Evolutionary conservation across 2,797 vertebrate species (phyloP), one percentile per base, ranked within the genome.

Genomic region (Pseudopleuronectes americanus): DNA sequence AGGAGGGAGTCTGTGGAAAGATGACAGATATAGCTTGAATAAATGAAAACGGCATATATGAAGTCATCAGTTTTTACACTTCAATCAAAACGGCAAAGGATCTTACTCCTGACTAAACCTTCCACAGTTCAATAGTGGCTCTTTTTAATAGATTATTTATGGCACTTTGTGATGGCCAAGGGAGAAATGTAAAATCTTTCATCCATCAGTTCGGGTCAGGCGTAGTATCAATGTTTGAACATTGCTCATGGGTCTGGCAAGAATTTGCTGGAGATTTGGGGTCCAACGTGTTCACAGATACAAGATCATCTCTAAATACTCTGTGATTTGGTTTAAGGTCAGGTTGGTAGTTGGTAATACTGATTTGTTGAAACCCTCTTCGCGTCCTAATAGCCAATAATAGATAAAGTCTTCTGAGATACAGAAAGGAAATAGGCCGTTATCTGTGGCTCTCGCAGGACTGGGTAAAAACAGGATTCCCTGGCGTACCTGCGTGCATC

Each of bases 11-110:
- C 41, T 58, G 47, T 57, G 17, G 2, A 64, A 5, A 48, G 54
- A 10, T 10, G 43, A 45, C 52, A 63, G 24, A 72, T 49, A 9
- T 49, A 59, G 17, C 68, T 41, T 47, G 24, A 75, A 79, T 72
- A 52, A 10, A 72, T 57, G 17, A 8, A 51, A 53, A 64, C 43
- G 33, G 21, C 12, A 56, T 28, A 31, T 9, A 21, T 47, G 28
- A 14, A 68, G n/a, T 28, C 51, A 38, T 48, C 38, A 3, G 45
- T 51, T 51, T 4, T 60, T 47, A 36, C 54, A 31, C 26, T 36
- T 59, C 45, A 16, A 31, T 49, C 21, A 57, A 57, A 52, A 26
- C n/a, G 55, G 10, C 9, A 48, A 38, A 47, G 3, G 61, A 22
- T 43, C 26, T 6, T 22, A 43, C 9, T 56, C 1, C 7, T 64